Evolutionary conservation across 2,888 invertebrate species (phyloP).

Genomic region (Minunthozetes semirufus): DNA sequence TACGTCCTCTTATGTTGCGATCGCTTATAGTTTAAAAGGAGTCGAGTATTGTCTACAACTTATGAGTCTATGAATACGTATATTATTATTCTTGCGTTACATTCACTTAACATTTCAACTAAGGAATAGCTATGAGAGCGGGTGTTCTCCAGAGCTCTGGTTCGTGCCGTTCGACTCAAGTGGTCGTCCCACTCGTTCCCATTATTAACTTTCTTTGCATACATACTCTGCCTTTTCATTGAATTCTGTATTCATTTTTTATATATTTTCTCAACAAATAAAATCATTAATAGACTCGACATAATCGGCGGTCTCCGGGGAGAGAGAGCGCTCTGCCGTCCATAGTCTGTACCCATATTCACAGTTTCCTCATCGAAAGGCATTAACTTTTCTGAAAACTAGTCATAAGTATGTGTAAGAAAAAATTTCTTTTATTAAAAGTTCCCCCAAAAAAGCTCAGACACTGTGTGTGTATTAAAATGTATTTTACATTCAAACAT

Average conservation of each 20-base stretch:
- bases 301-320: too few relatives aligned
- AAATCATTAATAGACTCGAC: too few relatives aligned
- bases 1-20: too few relatives aligned
- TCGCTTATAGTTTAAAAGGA: too few relatives aligned
- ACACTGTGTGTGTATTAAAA: not conserved
- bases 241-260: not conserved
- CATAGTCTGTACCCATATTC: too few relatives aligned
- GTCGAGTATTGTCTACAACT: not conserved
- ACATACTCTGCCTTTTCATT: not conserved
- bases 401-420: too few relatives aligned
- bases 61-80: conserved; percentile 1
- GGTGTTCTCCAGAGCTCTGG: conserved; percentile 19
- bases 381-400: too few relatives aligned
- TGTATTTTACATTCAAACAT: not conserved
- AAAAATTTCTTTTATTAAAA: not conserved
- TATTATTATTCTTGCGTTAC: not conserved
- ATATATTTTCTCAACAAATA: not conserved
- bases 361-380: too few relatives aligned
- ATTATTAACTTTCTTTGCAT: not conserved
- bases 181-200: conserved; percentile 24
- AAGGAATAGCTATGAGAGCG: not conserved
- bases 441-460: not conserved
- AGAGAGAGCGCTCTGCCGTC: too few relatives aligned
- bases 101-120: not conserved
- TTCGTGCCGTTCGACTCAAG: conserved; percentile 21